These are phyloP conservation scores for Clarias batrachus DNA, from an alignment of 2,113 vertebrate genomes.

Conservation along the genomic window DNA sequence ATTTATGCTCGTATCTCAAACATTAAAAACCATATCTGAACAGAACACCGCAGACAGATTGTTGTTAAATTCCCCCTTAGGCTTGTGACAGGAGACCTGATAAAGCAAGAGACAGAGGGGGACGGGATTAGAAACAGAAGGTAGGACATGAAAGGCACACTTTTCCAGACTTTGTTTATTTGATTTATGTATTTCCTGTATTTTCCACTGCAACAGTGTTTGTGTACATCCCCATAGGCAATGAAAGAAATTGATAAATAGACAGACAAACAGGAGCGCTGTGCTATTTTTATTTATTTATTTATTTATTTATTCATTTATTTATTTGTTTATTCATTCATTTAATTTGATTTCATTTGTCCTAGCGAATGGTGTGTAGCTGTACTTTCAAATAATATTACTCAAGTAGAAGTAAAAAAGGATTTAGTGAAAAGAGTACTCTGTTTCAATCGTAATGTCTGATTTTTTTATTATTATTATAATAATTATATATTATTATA, in stretches of 20 bases:
- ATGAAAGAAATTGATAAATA: background rate
- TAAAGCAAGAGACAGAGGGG: conserved; percentile 53
- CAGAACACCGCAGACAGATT: background rate
- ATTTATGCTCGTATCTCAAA: background rate
- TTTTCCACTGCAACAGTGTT: background rate
- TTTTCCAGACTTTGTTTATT: background rate
- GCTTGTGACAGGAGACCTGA: background rate
- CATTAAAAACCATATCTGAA: conserved; percentile 8
- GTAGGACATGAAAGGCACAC: conserved; percentile 38
- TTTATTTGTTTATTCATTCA: no score
- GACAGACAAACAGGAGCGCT: no score
- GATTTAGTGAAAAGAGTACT: no score
- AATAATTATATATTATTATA: no score
- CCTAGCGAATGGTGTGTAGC: no score
- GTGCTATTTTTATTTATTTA: no score
- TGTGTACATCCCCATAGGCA: background rate
- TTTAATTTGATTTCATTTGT: no score
- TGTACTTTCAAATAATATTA: no score
- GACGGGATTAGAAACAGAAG: conserved; percentile 36
- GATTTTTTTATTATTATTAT: no score
- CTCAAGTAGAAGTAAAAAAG: no score
- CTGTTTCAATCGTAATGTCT: no score
- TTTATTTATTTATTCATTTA: no score
- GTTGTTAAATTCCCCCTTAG: background rate
- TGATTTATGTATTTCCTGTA: conserved; percentile 14